Percentiles rank a stretch among this genome's conserved stretches.
Evolutionary conservation across 92 coral and sea anemone genomes (phyloP).

Genomic region (Paramuricea clavata): DNA sequence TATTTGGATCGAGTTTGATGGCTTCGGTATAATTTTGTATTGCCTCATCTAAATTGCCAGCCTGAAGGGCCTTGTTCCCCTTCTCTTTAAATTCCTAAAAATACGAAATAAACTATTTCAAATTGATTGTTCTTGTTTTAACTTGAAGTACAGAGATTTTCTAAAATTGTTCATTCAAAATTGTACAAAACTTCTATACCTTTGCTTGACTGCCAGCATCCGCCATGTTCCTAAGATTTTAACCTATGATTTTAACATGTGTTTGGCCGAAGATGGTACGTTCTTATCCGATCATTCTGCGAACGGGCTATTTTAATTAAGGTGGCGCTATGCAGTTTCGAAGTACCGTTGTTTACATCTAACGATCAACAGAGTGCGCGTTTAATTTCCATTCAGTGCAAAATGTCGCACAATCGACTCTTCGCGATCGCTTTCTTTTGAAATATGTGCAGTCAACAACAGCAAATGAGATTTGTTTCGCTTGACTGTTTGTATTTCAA

Average conservation of each 20-base stretch:
- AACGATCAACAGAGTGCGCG: no score
- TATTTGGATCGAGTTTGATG: slow-evolving; percentile 80
- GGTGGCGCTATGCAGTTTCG: background rate
- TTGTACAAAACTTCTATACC: background rate
- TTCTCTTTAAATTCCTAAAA: slow-evolving; percentile 86
- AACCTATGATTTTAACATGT: no score
- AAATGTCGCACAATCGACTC: no score
- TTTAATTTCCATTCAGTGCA: no score
- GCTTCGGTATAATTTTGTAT: slow-evolving; percentile 91
- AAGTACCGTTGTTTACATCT: background rate
- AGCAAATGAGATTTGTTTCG: no score
- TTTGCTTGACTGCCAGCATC: background rate
- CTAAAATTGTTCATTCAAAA: background rate
- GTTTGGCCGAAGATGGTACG: background rate
- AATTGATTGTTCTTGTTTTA: background rate
- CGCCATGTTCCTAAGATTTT: slow-evolving; percentile 7
- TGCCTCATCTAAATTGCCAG: slow-evolving; percentile 82
- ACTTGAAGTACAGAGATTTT: background rate
- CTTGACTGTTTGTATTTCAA: no score
- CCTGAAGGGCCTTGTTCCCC: slow-evolving; percentile 83
- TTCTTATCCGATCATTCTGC: background rate
- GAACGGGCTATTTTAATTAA: background rate
- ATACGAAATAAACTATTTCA: background rate
- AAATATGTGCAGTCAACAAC: no score
- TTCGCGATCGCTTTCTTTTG: no score